These are phyloP conservation scores for Pachydiplax longipennis DNA, from an alignment of 2,888 invertebrate species.

Conservation along the genomic window DNA sequence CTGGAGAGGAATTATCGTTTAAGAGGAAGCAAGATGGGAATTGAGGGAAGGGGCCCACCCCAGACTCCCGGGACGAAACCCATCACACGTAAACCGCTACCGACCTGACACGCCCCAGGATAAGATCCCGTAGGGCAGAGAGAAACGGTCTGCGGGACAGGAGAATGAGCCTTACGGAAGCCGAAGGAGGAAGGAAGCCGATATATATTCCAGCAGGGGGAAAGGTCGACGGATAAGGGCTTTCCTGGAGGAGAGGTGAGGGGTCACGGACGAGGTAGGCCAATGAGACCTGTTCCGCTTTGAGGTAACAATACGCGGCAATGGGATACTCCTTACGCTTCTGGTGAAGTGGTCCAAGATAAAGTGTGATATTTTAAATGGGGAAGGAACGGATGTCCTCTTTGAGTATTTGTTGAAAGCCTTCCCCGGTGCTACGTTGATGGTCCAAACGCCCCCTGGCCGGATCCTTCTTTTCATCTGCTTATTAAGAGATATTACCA, in stretches of 20 bases:
- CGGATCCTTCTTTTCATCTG: no score
- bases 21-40: no score
- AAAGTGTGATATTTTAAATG: not conserved
- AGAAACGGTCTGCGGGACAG: not conserved
- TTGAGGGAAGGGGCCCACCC: not conserved
- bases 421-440: no score
- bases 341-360: not conserved
- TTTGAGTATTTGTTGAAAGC: no score
- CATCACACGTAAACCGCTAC: not conserved
- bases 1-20: not conserved
- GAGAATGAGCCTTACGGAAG: not conserved
- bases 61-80: not conserved
- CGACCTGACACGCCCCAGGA: not conserved
- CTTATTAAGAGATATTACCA: no score
- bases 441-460: no score
- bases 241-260: not conserved
- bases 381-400: not conserved
- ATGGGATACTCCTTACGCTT: not conserved
- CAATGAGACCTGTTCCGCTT: not conserved
- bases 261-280: not conserved
- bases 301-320: not conserved
- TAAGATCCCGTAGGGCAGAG: not conserved
- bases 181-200: not conserved
- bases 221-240: not conserved
- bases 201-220: not conserved